Percentiles rank a stretch among this genome's conserved stretches.
Conservation (phyloP, 1,140 invertebrate genomes). For the Drosophila persimilis region DNA sequence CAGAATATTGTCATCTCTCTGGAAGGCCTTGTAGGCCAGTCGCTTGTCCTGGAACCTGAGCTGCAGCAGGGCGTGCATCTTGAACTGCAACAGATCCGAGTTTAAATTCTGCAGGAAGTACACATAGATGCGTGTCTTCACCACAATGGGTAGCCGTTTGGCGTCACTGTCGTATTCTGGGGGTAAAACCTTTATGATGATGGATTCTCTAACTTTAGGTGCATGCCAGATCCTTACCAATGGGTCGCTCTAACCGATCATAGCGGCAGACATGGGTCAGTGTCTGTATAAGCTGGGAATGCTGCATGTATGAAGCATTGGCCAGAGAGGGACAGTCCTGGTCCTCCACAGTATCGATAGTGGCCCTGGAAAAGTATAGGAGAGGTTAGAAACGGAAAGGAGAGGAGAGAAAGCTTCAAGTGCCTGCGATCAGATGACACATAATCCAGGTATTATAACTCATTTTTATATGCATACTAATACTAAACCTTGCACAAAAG, state of each 20-base stretch:
- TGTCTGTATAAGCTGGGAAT: constrained; percentile 72
- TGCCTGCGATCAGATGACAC: not conserved
- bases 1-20: constrained; percentile 86
- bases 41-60: constrained; percentile 89
- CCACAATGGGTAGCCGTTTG: constrained; percentile 84
- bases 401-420: not conserved
- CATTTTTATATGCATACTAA: too few relatives aligned
- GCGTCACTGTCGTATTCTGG: constrained; percentile 54
- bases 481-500: too few relatives aligned
- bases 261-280: constrained; percentile 79
- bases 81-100: constrained; percentile 91
- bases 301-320: constrained; percentile 63
- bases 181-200: not conserved
- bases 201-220: not conserved
- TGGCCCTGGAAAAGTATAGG: constrained; percentile 17
- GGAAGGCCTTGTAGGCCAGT: constrained; percentile 86
- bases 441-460: too few relatives aligned
- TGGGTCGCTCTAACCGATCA: constrained; percentile 73
- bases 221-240: constrained; percentile 33
- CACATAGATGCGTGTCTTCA: constrained; percentile 88
- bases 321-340: constrained; percentile 66
- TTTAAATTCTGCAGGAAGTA: constrained; percentile 91
- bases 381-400: not conserved
- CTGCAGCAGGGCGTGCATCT: constrained; percentile 91
- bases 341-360: constrained; percentile 25